Evolutionary conservation across 2,797 vertebrate genomes (phyloP), one percentile per base, ranked within the genome.

Genomic region (Gouania willdenowi): DNA sequence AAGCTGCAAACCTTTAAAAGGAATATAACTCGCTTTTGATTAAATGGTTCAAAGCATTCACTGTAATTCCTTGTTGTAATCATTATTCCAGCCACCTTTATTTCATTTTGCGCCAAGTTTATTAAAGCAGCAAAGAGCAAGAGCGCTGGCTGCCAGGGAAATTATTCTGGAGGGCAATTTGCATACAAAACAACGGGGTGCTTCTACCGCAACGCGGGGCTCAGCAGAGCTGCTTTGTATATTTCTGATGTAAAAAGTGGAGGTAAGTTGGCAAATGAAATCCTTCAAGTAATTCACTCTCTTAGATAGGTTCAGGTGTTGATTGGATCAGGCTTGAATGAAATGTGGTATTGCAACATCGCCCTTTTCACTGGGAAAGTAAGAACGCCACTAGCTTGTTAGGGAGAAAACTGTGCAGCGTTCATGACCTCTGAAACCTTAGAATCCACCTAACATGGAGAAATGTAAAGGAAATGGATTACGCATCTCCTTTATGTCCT

Each of bases 141-240:
- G 58, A 70, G 49, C 46, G 23, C 47, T 27, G 44, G 48, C 57
- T 68, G 53, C 47, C 46, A 52, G 42, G 67, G 23, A 72, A 75
- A 71, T 79, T 73, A 67, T 67, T 64, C 53, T 55, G 38, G 36
- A 8, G 9, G 8, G 1, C 4, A 19, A 80, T 81, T 81, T 79
- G 69, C 73, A 82, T 79, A 70, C 64, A 75, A 75, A 66, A 68
- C 58, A 73, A 71, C 66, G 53, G 61, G 68, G 55, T 47, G 45
- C 53, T 41, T 42, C 38, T 45, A 33, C 55, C 13, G 17, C 37
- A 30, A 21, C 53, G 37, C 57, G 39, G 25, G 64, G 45, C 51
- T 67, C 25, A 4, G 45, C 42, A 53, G 41, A 66, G 39, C 38
- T 37, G 31, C 38, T 43, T 35, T 35, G 43, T 32, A 44, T 64